Percentiles rank a stretch among this genome's conserved stretches.
Conservation (phyloP, 2,113 vertebrate genomes). For the Chaetodon trifascialis region DNA sequence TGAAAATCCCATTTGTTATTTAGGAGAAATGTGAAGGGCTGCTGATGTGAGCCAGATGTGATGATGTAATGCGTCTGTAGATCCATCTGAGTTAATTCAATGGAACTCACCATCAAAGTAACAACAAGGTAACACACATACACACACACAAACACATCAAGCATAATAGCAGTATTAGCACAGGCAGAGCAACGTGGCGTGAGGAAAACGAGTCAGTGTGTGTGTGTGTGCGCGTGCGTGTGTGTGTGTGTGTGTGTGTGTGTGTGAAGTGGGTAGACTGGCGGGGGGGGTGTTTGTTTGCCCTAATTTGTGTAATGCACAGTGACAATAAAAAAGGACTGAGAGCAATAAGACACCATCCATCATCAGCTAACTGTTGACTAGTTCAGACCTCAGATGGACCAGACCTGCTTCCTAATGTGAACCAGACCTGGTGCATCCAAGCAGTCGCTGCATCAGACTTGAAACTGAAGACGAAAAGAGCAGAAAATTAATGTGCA, state of each 20-base stretch:
- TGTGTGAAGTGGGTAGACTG: constrained; percentile 56
- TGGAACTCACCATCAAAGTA: constrained; percentile 42
- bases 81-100: constrained; percentile 52
- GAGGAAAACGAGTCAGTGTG: constrained; percentile 13
- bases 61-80: constrained; percentile 60
- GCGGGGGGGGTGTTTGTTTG: constrained; percentile 80
- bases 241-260: constrained; percentile 7
- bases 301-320: constrained; percentile 91
- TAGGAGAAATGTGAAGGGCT: constrained; percentile 28
- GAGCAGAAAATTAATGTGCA: neutral
- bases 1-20: constrained; percentile 47
- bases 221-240: constrained; percentile 10
- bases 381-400: constrained; percentile 61
- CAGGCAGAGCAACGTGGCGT: constrained; percentile 43
- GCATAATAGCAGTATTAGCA: constrained; percentile 80
- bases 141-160: constrained; percentile 46
- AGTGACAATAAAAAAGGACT: constrained; percentile 85
- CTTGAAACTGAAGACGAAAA: constrained; percentile 43
- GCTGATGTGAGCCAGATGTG: constrained; percentile 61
- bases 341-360: constrained; percentile 86
- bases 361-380: constrained; percentile 87
- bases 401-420: constrained; percentile 63
- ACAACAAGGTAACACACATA: constrained; percentile 43
- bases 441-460: constrained; percentile 67
- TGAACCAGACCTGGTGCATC: constrained; percentile 79